A percentile compares a stretch with the other conserved stretches of the same genome.
These are phyloP conservation scores for Rhinolophus sinicus DNA, from an alignment of 2,113 vertebrate genomes.

Conservation along the genomic window DNA sequence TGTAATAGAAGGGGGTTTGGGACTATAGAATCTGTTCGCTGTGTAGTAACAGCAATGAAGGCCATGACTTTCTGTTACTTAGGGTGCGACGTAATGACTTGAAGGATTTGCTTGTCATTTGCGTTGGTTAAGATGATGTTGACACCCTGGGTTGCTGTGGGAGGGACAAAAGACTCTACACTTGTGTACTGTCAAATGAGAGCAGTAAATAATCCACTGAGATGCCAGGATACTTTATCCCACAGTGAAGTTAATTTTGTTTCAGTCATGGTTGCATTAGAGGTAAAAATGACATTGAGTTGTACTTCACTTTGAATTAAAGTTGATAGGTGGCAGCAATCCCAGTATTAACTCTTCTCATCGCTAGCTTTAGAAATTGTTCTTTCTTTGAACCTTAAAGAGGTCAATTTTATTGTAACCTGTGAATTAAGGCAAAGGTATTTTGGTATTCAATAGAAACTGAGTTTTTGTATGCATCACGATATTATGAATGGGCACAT, in stretches of 20 bases:
- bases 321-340: constrained; percentile 71
- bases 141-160: neutral
- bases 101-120: constrained; percentile 17
- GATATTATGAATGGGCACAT: constrained; percentile 56
- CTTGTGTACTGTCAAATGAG: neutral
- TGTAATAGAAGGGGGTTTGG: neutral
- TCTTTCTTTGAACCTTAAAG: neutral
- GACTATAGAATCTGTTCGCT: neutral
- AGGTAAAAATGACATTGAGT: constrained; percentile 76
- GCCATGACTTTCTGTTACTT: constrained; percentile 41
- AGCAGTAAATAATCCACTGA: neutral
- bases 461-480: neutral
- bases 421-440: neutral
- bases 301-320: constrained; percentile 71
- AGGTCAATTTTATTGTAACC: neutral
- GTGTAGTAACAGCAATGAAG: neutral
- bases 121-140: constrained; percentile 33
- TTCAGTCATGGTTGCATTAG: constrained; percentile 25
- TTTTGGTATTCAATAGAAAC: constrained; percentile 13
- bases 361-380: neutral
- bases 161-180: constrained; percentile 46
- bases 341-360: constrained; percentile 17
- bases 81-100: neutral
- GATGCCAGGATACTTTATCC: neutral
- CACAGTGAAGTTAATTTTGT: constrained; percentile 61